A percentile compares a stretch with the other conserved stretches of the same genome.
Conservation (phyloP, 2,113 vertebrate species). For the Copsychus sechellarum region DNA sequence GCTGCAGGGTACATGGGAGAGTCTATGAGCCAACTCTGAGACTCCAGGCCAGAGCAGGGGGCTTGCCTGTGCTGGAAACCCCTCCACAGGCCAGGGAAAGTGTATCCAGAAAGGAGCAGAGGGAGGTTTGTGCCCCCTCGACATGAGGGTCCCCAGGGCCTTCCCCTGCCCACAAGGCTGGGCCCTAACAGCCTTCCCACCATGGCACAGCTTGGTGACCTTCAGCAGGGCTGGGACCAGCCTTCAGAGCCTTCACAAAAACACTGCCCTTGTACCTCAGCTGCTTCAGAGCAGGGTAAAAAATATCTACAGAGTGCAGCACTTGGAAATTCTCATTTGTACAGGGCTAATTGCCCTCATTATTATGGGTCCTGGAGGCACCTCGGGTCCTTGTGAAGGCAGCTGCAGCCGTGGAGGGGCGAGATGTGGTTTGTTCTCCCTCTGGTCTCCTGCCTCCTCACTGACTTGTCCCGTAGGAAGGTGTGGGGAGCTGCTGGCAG, state of each 20-base stretch:
- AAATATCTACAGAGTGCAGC: background rate
- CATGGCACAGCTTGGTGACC: background rate
- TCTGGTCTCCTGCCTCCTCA: background rate
- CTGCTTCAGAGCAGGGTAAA: background rate
- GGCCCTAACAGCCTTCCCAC: background rate
- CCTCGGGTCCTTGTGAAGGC: background rate
- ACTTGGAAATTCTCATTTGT: background rate
- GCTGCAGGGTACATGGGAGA: background rate
- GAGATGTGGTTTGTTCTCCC: background rate
- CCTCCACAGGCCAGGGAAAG: fast-evolving
- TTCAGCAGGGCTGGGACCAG: background rate
- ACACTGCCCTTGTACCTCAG: background rate
- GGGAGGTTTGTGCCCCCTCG: background rate
- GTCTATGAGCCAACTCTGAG: background rate
- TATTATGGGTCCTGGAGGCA: conserved; percentile 50
- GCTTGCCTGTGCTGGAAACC: background rate
- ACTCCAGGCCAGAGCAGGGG: background rate
- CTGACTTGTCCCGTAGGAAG: background rate
- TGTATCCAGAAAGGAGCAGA: background rate
- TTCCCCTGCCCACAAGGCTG: fast-evolving
- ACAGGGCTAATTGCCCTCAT: conserved; percentile 23
- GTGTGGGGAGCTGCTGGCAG: background rate
- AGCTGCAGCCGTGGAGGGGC: background rate
- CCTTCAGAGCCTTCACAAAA: background rate
- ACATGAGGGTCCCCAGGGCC: background rate